Base-by-base conservation (phyloP, 2,888 invertebrate genomes). In the Antheraea assamensis region DNA sequence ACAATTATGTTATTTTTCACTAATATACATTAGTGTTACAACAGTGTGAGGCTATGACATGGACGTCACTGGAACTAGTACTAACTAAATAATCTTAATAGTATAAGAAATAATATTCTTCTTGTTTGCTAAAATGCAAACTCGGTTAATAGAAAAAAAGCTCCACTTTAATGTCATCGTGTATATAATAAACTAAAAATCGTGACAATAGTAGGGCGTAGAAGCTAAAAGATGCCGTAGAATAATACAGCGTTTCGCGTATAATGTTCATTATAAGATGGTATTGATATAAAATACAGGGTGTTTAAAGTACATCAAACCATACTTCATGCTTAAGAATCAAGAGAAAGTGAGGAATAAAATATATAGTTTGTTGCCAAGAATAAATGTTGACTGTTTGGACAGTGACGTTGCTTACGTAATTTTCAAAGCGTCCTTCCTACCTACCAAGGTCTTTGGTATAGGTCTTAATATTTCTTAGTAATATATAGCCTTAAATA, bases 191-290 rank as follows among this genome's bases (percentile, higher is more conserved):
- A 70, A 55, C 27, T 42, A 55, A 42, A 88, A 87, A 92, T 90
- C 83, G 90, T 89, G 94, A 94, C 94, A 94, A 94, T 94, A 94
- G 93, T 94, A 93, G 93, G 82, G 91, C 87, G 87, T 92, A 92
- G 92, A 89, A 86, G 92, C 92, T 92, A 91, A 84, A 83, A 61
- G 24, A 81, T 74, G 90, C 90, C 91, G 90, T 91, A 90, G 84
- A 86, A 81, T 87, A 86, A 71, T 85, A 87, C 87, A 89, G 83
- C 83, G 93, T 92, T 93, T 92, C 85, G 90, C 91, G 86, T 83
- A 83, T 83, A 83, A 82, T 77, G 75, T 79, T 75, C 76, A 74
- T 75, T 77, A 74, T 78, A 77, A 77, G 76, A 75, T 76, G 73
- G 72, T 74, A 78, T 80, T 80, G 76, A 85, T 87, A 85, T 88